Conservation (phyloP, 2,113 vertebrate species). For the Pelvicachromis taeniatus region DNA sequence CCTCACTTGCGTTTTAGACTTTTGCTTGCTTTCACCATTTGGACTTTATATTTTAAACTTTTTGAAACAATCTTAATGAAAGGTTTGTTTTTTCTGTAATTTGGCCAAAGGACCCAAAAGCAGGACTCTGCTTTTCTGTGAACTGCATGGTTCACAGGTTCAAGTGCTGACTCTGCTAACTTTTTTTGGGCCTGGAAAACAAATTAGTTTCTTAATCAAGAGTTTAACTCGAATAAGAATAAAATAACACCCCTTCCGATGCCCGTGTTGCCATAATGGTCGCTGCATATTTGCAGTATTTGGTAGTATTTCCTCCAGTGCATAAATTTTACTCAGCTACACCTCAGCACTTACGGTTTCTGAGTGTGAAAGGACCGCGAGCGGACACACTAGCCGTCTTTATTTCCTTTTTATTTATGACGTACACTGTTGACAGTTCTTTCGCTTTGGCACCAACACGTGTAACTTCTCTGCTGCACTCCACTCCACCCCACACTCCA, state of each 20-base stretch:
- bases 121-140: not conserved
- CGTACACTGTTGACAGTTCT: fast-evolving
- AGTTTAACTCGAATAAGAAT: not conserved
- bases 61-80: not conserved
- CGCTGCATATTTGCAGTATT: not conserved
- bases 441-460: not conserved
- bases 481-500: fast-evolving
- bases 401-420: too few relatives aligned
- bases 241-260: not conserved
- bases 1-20: not conserved
- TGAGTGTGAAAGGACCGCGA: too few relatives aligned
- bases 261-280: fast-evolving
- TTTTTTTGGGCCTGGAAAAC: too few relatives aligned
- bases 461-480: not conserved
- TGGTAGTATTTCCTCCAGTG: fast-evolving
- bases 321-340: not conserved
- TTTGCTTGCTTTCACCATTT: not conserved
- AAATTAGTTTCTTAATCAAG: fast-evolving
- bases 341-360: not conserved
- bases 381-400: too few relatives aligned
- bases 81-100: fast-evolving
- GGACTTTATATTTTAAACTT: not conserved
- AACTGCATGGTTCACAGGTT: not conserved
- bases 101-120: not conserved
- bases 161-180: too few relatives aligned